Evolutionary conservation across 2,113 vertebrate genomes (phyloP), one percentile per base, ranked within the genome.

Genomic region (Aegithalos caudatus): DNA sequence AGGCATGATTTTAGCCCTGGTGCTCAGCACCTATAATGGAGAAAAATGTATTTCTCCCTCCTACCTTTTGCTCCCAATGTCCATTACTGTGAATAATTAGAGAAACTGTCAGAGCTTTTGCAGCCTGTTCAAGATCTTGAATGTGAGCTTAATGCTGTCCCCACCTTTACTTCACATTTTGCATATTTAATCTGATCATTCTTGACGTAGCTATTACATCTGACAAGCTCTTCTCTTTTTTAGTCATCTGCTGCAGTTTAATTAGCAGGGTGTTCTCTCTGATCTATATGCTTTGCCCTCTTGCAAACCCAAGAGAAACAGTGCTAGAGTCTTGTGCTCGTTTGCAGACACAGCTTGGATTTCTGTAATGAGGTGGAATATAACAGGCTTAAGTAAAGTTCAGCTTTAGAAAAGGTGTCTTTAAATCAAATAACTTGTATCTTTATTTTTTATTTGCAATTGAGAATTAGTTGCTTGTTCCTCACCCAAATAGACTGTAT

Each of bases 31-130:
- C 91, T 94, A 81, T 98, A 98, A 98, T 98, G 95, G 97, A 97
- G 98, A 98, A 98, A 98, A 98, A 97, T 97, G 97, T 97, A 97
- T 97, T 97, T 98, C 91, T 97, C 54, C 81, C 91, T 97, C 91
- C 95, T 98, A 40, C 98, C 98, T 98, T 98, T 98, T 98, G 97
- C 97, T 97, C 97, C 76, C 53, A 51, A 0, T 98, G 98, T 97
- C 98, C 92, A 97, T 98, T 98, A 98, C 95, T 97, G 97, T 94
- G 98, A 97, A 97, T 98, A 98, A 98, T 98, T 98, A 98, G 98
- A 95, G 96, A 94, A 98, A 79, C 98, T 98, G 98, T 98, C 98
- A 98, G 93, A 97, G 97, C 94, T 98, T 98, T 47, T 96, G 94
- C 96, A 97, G 96, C 86, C 96, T 97, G 61, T 92, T 98, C 92